phyloP scores from a whole-genome alignment of 2,888 invertebrate genomes.

The Coecobrya sp. region DNA sequence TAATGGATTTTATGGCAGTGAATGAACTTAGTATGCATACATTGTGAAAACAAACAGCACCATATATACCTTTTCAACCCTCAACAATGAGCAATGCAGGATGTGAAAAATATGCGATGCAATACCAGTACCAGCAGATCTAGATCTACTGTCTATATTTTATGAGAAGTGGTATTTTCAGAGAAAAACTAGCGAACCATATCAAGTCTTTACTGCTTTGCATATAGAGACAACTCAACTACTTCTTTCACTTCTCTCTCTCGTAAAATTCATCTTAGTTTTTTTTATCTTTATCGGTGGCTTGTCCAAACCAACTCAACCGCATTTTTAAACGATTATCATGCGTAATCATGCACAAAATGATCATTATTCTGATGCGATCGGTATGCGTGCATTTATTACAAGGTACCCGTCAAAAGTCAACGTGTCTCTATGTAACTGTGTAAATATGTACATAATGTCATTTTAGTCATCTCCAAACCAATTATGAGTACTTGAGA shows the following conservation, averaged over 20 bases:
- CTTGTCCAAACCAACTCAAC: slow-evolving; percentile 77
- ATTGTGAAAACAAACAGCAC: slow-evolving; percentile 37
- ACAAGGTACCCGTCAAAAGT: slow-evolving; percentile 45
- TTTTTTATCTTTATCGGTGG: slow-evolving; percentile 26
- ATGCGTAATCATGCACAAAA: slow-evolving; percentile 78
- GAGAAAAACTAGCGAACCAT: slow-evolving; percentile 45
- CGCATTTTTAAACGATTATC: slow-evolving; percentile 77
- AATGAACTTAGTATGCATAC: slow-evolving; percentile 36
- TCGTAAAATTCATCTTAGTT: slow-evolving; percentile 21
- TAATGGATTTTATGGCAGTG: slow-evolving; percentile 23
- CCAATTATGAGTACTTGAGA: slow-evolving; percentile 15
- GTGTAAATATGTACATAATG: slow-evolving; percentile 50
- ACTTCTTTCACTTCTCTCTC: not conserved
- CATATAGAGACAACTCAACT: not conserved
- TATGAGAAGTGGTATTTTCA: slow-evolving; percentile 52
- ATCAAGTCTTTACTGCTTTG: slow-evolving; percentile 18
- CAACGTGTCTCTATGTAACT: slow-evolving; percentile 51
- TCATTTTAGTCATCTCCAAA: slow-evolving; percentile 51
- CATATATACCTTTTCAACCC: not conserved
- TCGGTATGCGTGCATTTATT: slow-evolving; percentile 44
- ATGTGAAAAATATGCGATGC: not conserved
- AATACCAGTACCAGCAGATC: slow-evolving; percentile 56
- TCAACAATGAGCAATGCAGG: slow-evolving; percentile 22
- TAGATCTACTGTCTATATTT: slow-evolving; percentile 55
- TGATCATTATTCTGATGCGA: slow-evolving; percentile 52